phyloP scores from a whole-genome alignment of 2,797 vertebrate genomes.

The Cephalopachus bancanus region DNA sequence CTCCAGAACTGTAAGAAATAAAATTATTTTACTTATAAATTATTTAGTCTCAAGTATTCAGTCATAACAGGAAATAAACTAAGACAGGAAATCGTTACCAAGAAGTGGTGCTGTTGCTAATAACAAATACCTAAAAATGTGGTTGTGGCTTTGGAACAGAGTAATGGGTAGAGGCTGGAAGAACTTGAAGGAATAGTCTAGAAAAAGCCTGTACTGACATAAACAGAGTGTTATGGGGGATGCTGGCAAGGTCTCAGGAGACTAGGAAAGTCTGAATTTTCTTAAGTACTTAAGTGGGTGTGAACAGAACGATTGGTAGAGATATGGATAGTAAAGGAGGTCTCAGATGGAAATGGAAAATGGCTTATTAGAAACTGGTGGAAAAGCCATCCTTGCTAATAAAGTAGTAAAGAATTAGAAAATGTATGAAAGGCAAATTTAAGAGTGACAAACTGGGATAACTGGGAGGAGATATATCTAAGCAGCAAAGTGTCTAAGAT shows the following conservation, averaged over 20 bases:
- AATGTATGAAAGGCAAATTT: neutral
- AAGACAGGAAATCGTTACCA: neutral
- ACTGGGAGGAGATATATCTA: neutral
- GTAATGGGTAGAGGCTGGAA: neutral
- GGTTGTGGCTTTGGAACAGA: neutral
- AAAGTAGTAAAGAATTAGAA: neutral
- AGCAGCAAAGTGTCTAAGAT: neutral
- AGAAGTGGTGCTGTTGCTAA: neutral
- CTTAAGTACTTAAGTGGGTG: neutral
- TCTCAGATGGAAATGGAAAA: neutral
- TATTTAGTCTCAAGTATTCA: neutral
- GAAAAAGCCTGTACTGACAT: neutral
- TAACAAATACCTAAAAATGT: neutral
- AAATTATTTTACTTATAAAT: neutral
- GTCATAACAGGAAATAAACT: neutral
- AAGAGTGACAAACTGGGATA: neutral
- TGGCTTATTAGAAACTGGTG: neutral
- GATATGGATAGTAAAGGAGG: neutral
- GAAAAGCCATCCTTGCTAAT: neutral
- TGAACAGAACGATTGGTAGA: neutral
- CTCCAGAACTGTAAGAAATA: neutral
- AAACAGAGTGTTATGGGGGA: neutral
- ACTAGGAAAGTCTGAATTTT: neutral
- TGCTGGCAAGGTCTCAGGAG: neutral
- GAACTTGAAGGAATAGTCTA: neutral